Evolutionary conservation across 2,888 invertebrate species (phyloP), one percentile per base, ranked within the genome.

Genomic region (Platycheirus rosarum): DNA sequence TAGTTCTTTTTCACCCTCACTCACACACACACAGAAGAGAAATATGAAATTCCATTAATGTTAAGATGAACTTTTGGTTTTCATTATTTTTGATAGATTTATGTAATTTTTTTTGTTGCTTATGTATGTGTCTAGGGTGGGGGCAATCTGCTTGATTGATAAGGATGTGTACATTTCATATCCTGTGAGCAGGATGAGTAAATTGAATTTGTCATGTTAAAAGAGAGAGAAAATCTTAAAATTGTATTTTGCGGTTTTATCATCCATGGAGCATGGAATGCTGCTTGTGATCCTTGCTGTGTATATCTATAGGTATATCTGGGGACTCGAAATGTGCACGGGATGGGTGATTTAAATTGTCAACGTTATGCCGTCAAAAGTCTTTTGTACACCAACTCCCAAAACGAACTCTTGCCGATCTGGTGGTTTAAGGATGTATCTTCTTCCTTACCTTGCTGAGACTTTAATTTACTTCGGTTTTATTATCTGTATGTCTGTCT

Each of bases 131-230:
- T 32, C 8, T 49, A 18, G 51, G 46, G 37, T 55, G 13, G 14
- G 18, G 57, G 48, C 62, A 85, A 84, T 79, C 79, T 75, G 60
- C 73, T 73, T 63, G 69, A 84, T 66, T 80, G 79, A 84, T 73
- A 57, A 73, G 60, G 35, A 49, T 60, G 55, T 62, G 13, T 62
- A 53, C 49, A 48, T 46, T 57, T 69, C 53, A 53, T 32, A 23
- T 49, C 35, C 42, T 14, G 49, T 23, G 44, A 66, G 44, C 60
- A 44, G 60, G 60, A 79, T 69, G 55, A 51, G 11, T 32, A 79
- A 85, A 87, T 86, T 88, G 85, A 85, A 88, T 87, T 88, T 88
- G 85, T 85, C 85, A 86, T 85, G 84, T 84, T 78, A 74, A 85
- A 84, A 73, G 70, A 84, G 77, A 77, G 82, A 78, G 80, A 42